These are phyloP conservation scores for Lindbergichthys nudifrons DNA, from an alignment of 2,797 vertebrate genomes.

Conservation along the genomic window DNA sequence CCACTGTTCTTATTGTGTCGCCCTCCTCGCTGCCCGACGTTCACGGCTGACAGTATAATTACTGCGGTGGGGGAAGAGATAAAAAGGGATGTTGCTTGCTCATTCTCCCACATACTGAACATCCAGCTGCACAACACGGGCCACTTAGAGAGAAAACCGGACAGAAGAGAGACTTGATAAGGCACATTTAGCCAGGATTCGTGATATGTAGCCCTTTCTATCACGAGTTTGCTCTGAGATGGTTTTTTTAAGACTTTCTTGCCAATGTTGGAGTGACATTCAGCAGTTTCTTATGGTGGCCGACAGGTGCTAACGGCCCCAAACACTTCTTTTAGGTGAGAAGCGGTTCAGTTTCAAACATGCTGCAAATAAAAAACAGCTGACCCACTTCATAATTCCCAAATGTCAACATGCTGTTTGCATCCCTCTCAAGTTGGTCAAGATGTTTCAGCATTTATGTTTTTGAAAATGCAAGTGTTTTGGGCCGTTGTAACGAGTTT, in stretches of 20 bases:
- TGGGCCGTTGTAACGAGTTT: too few species aligned
- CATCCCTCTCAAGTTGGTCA: too few species aligned
- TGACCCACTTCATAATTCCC: too few species aligned
- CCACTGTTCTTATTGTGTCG: conserved; percentile 83
- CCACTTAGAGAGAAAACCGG: conserved; percentile 35
- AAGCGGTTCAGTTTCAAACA: too few species aligned
- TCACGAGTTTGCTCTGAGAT: not conserved
- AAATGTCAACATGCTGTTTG: too few species aligned
- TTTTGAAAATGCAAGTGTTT: too few species aligned
- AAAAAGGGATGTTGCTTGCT: conserved; percentile 82
- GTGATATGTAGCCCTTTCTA: not conserved
- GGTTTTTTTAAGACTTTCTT: not conserved
- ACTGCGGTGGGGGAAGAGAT: conserved; percentile 85
- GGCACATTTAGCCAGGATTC: conserved; percentile 14
- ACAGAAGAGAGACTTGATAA: conserved; percentile 30
- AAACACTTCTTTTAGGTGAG: too few species aligned
- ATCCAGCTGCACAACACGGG: conserved; percentile 84
- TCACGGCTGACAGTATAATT: conserved; percentile 90
- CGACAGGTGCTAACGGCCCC: too few species aligned
- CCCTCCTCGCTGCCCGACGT: conserved; percentile 80
- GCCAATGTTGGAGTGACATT: not conserved
- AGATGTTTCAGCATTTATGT: too few species aligned
- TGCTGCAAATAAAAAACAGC: too few species aligned
- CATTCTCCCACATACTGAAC: conserved; percentile 89
- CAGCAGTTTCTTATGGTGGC: too few species aligned